phyloP scores from a whole-genome alignment of 2,888 invertebrate species.

The Choreutis nemorana region DNA sequence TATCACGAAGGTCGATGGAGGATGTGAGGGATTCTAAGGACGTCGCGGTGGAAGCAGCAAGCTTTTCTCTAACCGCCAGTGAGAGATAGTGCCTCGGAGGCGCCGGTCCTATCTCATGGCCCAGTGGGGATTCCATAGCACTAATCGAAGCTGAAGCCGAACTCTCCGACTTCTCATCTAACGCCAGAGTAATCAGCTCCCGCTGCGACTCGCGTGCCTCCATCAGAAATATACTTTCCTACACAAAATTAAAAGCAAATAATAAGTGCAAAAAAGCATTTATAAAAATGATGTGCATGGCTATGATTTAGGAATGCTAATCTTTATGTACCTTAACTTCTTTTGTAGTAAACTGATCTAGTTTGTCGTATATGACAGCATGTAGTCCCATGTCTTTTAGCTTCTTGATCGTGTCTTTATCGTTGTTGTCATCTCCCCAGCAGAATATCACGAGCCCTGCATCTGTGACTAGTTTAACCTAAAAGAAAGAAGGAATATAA shows the following conservation, averaged over 20 bases:
- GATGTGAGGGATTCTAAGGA: constrained; percentile 63
- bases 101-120: constrained; percentile 11
- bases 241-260: neutral
- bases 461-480: constrained; percentile 81
- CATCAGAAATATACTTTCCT: constrained; percentile 84
- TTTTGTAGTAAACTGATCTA: constrained; percentile 77
- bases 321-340: constrained; percentile 65
- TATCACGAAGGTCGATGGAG: constrained; percentile 33
- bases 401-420: constrained; percentile 82
- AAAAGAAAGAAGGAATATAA: no score
- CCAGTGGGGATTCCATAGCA: no score
- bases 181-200: constrained; percentile 54
- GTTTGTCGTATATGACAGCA: constrained; percentile 96
- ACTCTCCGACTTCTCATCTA: constrained; percentile 22
- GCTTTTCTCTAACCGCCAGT: constrained; percentile 25
- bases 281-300: no score
- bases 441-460: constrained; percentile 90
- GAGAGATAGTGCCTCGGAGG: constrained; percentile 26
- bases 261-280: constrained; percentile 3
- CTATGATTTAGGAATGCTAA: constrained; percentile 4
- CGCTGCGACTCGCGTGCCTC: constrained; percentile 81
- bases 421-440: constrained; percentile 97
- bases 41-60: constrained; percentile 56
- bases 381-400: constrained; percentile 91
- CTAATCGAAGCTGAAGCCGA: no score